Base-by-base conservation (phyloP, 2,113 vertebrate species). In the Strix aluco region DNA sequence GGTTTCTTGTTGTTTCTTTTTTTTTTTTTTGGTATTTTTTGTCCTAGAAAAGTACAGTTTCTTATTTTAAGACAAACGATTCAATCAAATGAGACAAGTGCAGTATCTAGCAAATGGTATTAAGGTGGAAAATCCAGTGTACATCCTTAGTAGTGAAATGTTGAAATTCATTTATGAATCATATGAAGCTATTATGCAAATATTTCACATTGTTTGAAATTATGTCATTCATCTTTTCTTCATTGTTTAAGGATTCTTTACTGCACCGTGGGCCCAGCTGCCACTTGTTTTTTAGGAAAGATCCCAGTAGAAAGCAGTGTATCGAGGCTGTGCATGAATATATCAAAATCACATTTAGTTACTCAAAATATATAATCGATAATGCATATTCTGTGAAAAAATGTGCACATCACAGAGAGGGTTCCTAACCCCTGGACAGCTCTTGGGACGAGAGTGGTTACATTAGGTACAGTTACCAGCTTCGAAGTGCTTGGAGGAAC, bases 401-500 rank as follows among this genome's bases (percentile, higher is more conserved):
- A 27, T 42, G 20, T 8, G 6, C 14, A 15, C 1, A 2, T 83
- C 16, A 55, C 20, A 32, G 29, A 49, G 47, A 42, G 30, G 17
- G 10, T 66, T 84, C 55, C 38, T 59, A 72, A 72, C 8, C 1
- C n/a, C 32, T 1, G 1, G 10, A 23, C 14, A 51, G 25, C 7
- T 85, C 54, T 46, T 69, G 58, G 58, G 30, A 46, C 21, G 1
- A 0, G 34, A 73, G 30, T 2, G 0, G 10, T 74, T 77, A 36
- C 14, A 17, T 54, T 57, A 25, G 8, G 38, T 78, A 14, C 5
- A 72, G 57, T 79, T 58, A 52, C 9, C 27, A 49, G 21, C 21
- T 86, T n/a, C 0, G 0, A 59, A 26, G 25, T 47, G n/a, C 40
- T 86, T 13, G 7, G 49, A 66, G 1, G 6, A 54, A 25, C 30